A percentile compares a stretch with the other conserved stretches of the same genome.
phyloP scores from a whole-genome alignment of 2,888 invertebrate genomes.

The Acrobasis suavella region DNA sequence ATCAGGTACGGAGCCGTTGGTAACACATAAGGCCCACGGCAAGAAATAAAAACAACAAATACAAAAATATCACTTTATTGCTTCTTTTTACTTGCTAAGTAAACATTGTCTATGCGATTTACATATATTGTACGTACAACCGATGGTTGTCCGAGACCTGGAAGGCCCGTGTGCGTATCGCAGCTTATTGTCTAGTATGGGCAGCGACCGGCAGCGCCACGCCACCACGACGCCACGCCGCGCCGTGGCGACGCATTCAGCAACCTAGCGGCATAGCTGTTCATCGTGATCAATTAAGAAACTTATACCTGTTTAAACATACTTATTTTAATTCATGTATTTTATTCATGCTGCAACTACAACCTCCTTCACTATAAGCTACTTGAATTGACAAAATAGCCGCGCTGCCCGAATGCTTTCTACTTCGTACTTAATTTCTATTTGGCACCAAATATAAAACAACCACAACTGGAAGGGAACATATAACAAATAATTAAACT shows the following conservation, averaged over 20 bases:
- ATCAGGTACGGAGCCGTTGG: too few relatives aligned
- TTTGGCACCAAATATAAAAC: constrained; percentile 51
- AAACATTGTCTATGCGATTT: constrained; percentile 27
- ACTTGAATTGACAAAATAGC: neutral
- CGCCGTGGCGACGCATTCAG: neutral
- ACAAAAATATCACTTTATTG: constrained; percentile 69
- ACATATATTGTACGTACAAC: constrained; percentile 17
- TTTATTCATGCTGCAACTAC: neutral
- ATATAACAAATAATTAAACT: neutral
- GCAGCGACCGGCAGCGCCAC: constrained; percentile 14
- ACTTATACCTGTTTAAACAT: neutral
- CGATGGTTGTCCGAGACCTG: constrained; percentile 4
- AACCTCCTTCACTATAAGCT: neutral
- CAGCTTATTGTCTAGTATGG: constrained; percentile 46
- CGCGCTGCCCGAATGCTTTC: neutral
- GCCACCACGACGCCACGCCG: too few relatives aligned
- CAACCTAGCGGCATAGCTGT: neutral
- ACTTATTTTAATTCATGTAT: neutral
- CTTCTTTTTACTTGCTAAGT: constrained; percentile 45
- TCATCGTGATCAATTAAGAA: neutral
- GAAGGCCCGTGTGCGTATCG: constrained; percentile 37
- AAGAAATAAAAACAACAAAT: constrained; percentile 34
- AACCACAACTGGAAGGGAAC: constrained; percentile 29
- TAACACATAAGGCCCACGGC: neutral
- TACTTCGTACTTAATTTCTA: constrained; percentile 38